Conservation (phyloP, 2,888 invertebrate genomes). For the Drosophila borealis region DNA sequence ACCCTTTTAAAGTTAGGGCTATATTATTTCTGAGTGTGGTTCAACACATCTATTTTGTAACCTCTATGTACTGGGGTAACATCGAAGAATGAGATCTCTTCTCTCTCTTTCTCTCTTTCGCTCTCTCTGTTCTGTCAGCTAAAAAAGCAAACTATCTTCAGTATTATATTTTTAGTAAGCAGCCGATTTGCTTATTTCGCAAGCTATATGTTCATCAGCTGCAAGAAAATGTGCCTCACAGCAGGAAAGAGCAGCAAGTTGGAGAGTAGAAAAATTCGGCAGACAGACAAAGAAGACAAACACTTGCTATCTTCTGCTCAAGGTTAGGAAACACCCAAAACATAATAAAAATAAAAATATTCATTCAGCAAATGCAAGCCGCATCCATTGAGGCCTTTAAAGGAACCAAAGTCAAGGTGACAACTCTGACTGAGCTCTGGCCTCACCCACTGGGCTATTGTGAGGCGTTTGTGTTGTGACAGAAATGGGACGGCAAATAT, state of each 20-base stretch:
- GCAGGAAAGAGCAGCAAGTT: slow-evolving; percentile 13
- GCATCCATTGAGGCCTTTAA: slow-evolving; percentile 26
- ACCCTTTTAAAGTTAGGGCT: no score
- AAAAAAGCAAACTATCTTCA: no score
- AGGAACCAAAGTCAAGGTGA: slow-evolving; percentile 45
- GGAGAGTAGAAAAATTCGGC: slow-evolving; percentile 23
- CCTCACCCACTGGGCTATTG: slow-evolving; percentile 60
- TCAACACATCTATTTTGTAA: no score
- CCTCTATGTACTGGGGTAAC: no score
- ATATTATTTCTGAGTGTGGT: no score
- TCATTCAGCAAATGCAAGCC: slow-evolving; percentile 45
- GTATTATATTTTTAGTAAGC: no score
- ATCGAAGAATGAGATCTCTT: no score
- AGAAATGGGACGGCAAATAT: slow-evolving; percentile 52
- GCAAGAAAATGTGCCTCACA: slow-evolving; percentile 15
- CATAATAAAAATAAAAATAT: slow-evolving; percentile 36
- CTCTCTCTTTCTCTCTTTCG: no score
- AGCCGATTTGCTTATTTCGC: no score
- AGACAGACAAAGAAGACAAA: slow-evolving; percentile 13
- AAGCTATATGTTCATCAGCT: slow-evolving; percentile 3
- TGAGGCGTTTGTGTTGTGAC: slow-evolving; percentile 63
- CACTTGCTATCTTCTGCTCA: slow-evolving; percentile 22
- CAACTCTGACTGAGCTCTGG: slow-evolving; percentile 19
- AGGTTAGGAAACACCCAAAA: slow-evolving; percentile 30
- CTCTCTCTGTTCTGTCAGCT: no score